Conservation (phyloP, 1,140 invertebrate species). For the Solenopsis fugax region DNA sequence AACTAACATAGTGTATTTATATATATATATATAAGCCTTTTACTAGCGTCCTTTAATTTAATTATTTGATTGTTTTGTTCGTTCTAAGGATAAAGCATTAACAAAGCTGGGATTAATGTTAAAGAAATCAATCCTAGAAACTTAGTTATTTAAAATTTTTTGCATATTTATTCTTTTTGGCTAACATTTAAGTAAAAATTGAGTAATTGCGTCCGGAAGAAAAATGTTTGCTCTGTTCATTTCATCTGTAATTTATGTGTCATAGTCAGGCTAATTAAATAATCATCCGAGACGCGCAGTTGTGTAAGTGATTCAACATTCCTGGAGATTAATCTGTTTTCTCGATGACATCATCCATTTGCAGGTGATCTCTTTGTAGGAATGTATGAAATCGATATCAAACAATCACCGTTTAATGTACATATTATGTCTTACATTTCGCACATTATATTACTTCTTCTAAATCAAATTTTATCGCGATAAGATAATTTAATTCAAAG, state of each 20-base stretch:
- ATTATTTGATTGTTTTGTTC: background rate
- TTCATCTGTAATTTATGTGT: constrained; percentile 7
- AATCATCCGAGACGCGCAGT: constrained; percentile 5
- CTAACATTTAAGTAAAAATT: background rate
- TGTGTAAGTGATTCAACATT: constrained; percentile 55
- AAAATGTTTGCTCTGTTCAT: background rate
- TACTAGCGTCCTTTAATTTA: background rate
- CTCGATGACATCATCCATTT: constrained; percentile 61
- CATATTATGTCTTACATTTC: background rate
- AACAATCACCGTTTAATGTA: background rate
- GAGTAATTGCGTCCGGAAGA: background rate
- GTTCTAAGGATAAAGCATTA: background rate
- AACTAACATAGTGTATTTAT: background rate
- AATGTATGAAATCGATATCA: background rate
- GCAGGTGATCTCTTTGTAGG: constrained; percentile 26
- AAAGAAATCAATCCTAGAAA: background rate
- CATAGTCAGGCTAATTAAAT: constrained; percentile 19
- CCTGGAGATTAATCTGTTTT: constrained; percentile 6
- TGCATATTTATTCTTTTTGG: background rate
- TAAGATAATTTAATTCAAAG: background rate
- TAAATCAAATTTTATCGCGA: background rate
- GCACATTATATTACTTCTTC: background rate
- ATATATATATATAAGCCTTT: background rate
- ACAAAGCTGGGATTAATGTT: background rate
- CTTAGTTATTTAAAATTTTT: background rate